Conservation (phyloP, 1,140 invertebrate species). For the Lordiphosa clarofinis region DNA sequence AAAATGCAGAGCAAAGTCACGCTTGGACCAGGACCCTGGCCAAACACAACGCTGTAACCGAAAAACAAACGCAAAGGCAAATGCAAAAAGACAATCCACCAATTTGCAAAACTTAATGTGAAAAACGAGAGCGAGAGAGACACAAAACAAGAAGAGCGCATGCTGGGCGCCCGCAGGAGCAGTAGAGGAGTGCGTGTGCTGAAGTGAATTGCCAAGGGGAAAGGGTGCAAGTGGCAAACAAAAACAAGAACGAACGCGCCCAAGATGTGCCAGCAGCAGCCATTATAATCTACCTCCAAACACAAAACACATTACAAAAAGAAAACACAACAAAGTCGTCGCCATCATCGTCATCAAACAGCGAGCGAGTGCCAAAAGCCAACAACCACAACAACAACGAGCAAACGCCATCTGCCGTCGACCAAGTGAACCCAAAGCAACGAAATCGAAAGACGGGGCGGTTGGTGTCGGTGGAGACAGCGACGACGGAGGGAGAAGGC, state of each 20-base stretch:
- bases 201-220: slow-evolving; percentile 8
- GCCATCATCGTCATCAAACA: slow-evolving; percentile 18
- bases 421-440: not conserved
- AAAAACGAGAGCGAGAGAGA: slow-evolving; percentile 30
- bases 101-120: slow-evolving; percentile 22
- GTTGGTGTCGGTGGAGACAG: too few relatives aligned
- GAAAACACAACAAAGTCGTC: slow-evolving; percentile 18
- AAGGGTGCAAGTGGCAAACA: not conserved
- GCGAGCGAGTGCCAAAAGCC: slow-evolving; percentile 6
- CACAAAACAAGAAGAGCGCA: slow-evolving; percentile 41
- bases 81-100: slow-evolving; percentile 12
- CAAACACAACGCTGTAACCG: slow-evolving; percentile 34
- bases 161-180: slow-evolving; percentile 42
- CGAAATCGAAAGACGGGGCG: too few relatives aligned
- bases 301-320: slow-evolving; percentile 14
- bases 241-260: not conserved
- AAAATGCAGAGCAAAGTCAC: slow-evolving; percentile 1
- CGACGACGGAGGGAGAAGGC: too few relatives aligned
- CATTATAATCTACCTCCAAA: slow-evolving; percentile 33
- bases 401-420: slow-evolving; percentile 4
- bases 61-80: slow-evolving; percentile 5
- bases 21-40: slow-evolving; percentile 42
- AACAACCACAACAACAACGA: slow-evolving; percentile 19
- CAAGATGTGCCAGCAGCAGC: too few relatives aligned
- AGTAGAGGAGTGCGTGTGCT: slow-evolving; percentile 11